Evolutionary conservation across 2,797 vertebrate genomes (phyloP).

Genomic region (Tinamus major): DNA sequence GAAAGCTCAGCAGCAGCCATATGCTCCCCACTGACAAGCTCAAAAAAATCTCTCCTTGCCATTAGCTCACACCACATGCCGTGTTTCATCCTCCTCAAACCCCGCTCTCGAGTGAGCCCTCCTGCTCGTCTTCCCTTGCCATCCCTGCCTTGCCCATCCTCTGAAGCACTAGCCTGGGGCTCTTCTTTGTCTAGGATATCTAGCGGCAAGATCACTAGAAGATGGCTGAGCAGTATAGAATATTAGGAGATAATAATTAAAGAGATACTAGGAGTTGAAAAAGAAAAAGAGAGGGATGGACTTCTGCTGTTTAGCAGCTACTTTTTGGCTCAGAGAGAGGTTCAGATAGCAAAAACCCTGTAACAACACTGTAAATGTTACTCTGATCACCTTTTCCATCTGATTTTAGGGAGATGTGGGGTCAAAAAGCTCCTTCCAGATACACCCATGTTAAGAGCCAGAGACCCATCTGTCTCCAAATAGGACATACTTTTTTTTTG

Average conservation of each 20-base stretch:
- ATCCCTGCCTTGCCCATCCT: not conserved
- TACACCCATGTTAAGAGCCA: not conserved
- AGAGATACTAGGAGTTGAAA: not conserved
- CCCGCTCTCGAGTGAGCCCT: not conserved
- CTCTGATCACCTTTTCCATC: not conserved
- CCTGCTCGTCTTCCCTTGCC: not conserved
- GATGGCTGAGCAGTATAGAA: not conserved
- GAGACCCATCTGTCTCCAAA: not conserved
- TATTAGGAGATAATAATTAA: not conserved
- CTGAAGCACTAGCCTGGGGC: not conserved
- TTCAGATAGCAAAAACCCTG: not conserved
- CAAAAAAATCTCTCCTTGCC: constrained; percentile 32
- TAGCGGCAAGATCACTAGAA: not conserved
- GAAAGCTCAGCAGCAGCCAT: constrained; percentile 57
- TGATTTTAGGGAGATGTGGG: not conserved
- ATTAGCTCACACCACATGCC: constrained; percentile 27
- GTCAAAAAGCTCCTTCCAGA: not conserved
- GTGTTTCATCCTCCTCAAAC: not conserved
- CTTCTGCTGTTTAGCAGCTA: not conserved
- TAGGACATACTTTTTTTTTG: too few relatives aligned
- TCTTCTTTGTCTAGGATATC: not conserved
- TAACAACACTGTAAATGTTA: not conserved
- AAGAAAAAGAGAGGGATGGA: not conserved
- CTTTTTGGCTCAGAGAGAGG: not conserved
- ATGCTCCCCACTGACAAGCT: constrained; percentile 59